A percentile compares a stretch with the other conserved stretches of the same genome.
Evolutionary conservation across 2,888 invertebrate genomes (phyloP).

Genomic region (Drosophila nr. perissopoda): DNA sequence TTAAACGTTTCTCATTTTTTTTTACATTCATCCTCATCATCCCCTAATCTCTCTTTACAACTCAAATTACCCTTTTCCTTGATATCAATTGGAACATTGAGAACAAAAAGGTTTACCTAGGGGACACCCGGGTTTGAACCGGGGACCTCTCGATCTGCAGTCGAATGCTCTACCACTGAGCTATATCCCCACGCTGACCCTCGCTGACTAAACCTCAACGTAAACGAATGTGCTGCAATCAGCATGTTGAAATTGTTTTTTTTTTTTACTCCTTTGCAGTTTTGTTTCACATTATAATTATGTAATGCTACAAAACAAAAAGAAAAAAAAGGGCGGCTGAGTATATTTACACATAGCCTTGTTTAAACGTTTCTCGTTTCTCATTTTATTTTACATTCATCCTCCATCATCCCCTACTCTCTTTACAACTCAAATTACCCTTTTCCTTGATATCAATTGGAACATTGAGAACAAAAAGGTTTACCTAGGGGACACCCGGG

Average conservation of each 20-base stretch:
- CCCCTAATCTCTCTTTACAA: no score
- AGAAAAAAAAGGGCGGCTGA: neutral
- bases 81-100: neutral
- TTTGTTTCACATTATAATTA: slow-evolving; percentile 3
- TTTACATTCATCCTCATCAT: neutral
- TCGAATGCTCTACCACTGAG: slow-evolving; percentile 62
- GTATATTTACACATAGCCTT: neutral
- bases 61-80: neutral
- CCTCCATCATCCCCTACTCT: neutral
- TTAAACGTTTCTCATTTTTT: neutral
- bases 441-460: neutral
- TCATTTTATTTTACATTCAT: neutral
- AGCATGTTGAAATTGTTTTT: neutral
- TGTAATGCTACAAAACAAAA: slow-evolving; percentile 8
- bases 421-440: neutral
- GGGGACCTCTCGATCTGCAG: slow-evolving; percentile 78
- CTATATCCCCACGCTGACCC: slow-evolving; percentile 57
- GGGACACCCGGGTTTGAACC: slow-evolving; percentile 81
- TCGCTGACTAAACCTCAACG: slow-evolving; percentile 2
- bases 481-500: slow-evolving; percentile 71
- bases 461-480: slow-evolving; percentile 22
- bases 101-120: slow-evolving; percentile 38
- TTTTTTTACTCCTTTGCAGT: slow-evolving; percentile 7
- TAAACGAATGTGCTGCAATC: neutral
- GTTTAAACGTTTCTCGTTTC: neutral